Evolutionary conservation across 2,888 invertebrate species (phyloP).

Genomic region (Papilio protenor): DNA sequence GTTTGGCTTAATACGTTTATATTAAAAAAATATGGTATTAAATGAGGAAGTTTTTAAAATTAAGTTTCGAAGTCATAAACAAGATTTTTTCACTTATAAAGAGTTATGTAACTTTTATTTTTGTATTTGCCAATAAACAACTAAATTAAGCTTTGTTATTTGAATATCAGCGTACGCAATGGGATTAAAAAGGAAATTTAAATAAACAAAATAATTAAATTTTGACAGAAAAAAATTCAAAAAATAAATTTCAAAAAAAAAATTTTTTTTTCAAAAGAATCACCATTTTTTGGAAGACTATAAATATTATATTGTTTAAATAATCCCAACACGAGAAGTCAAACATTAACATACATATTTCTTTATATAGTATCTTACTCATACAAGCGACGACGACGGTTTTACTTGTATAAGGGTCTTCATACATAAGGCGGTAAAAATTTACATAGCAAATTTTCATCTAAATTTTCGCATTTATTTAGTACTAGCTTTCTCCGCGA

Average conservation of each 20-base stretch:
- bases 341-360: slow-evolving; percentile 46
- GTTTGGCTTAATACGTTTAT: slow-evolving; percentile 58
- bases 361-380: slow-evolving; percentile 47
- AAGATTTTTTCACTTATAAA: background rate
- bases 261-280: background rate
- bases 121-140: too few species aligned
- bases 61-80: too few species aligned
- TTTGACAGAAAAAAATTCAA: background rate
- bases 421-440: too few species aligned
- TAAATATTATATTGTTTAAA: slow-evolving; percentile 38
- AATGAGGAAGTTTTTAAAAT: background rate
- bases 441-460: too few species aligned
- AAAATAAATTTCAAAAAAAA: background rate
- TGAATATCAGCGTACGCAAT: too few species aligned
- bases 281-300: slow-evolving; percentile 11
- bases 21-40: slow-evolving; percentile 33
- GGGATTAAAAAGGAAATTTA: too few species aligned
- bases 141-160: too few species aligned
- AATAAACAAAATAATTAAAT: too few species aligned
- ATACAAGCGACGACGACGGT: slow-evolving; percentile 45
- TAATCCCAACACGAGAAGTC: slow-evolving; percentile 51
- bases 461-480: too few species aligned
- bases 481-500: too few species aligned
- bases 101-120: background rate
- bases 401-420: background rate